phyloP scores from a whole-genome alignment of 2,888 invertebrate genomes.

The Stratiomys singularior region DNA sequence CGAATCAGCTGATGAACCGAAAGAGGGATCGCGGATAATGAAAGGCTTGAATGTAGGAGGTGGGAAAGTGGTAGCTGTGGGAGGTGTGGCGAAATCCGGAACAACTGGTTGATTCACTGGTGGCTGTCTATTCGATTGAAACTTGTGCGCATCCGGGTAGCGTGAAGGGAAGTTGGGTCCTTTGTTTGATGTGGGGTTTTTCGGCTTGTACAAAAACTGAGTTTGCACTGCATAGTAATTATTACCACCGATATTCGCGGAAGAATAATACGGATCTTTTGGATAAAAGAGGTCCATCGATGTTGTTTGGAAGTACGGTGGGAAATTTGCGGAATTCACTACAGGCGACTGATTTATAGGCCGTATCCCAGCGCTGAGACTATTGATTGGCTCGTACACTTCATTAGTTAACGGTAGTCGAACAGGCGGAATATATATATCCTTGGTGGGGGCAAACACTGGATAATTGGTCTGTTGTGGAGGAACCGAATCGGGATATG shows the following conservation, averaged over 20 bases:
- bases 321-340: slow-evolving; percentile 36
- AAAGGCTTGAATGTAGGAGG: slow-evolving; percentile 30
- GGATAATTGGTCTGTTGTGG: background rate
- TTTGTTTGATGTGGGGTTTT: background rate
- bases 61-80: slow-evolving; percentile 29
- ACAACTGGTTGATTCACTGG: background rate
- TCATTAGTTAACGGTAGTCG: slow-evolving; percentile 26
- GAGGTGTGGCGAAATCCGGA: slow-evolving; percentile 34
- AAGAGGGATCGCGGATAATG: slow-evolving; percentile 17
- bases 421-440: slow-evolving; percentile 36
- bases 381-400: background rate
- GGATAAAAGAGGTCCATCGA: slow-evolving; percentile 21
- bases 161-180: background rate
- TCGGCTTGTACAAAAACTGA: background rate
- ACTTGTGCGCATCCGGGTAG: background rate
- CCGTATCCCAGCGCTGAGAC: background rate
- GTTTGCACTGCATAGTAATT: slow-evolving; percentile 21
- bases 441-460: slow-evolving; percentile 25
- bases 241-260: background rate
- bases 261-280: background rate
- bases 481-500: background rate
- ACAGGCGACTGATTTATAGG: slow-evolving; percentile 35
- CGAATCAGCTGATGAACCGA: background rate
- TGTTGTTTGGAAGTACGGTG: slow-evolving; percentile 38
- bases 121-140: background rate